These are phyloP conservation scores for Cyclopterus lumpus DNA, from an alignment of 2,797 vertebrate genomes.

Conservation along the genomic window DNA sequence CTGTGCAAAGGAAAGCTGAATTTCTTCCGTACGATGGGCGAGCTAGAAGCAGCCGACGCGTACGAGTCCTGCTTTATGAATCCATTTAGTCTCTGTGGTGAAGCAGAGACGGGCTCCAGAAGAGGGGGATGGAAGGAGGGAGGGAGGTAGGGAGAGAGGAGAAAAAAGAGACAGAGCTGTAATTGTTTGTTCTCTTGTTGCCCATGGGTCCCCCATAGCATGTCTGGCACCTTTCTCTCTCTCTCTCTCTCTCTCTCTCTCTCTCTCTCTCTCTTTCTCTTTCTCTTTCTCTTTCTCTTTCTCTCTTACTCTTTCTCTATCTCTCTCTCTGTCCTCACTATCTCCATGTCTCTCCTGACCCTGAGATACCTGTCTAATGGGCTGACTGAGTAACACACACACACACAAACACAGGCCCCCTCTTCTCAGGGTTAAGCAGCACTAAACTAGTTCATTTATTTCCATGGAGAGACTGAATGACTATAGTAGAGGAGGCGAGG, in stretches of 20 bases:
- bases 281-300: conserved; percentile 19
- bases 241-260: conserved; percentile 1
- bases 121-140: too few species aligned
- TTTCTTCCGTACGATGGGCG: too few species aligned
- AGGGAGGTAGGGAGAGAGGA: not conserved
- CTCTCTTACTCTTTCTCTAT: not conserved
- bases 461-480: conserved; percentile 65
- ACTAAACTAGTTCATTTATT: conserved; percentile 77
- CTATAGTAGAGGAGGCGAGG: conserved; percentile 36
- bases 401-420: conserved; percentile 44
- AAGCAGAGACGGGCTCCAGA: too few species aligned
- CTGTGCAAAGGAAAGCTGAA: too few species aligned
- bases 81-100: too few species aligned
- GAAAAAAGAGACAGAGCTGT: conserved; percentile 56
- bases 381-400: conserved; percentile 14
- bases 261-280: not conserved
- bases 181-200: conserved; percentile 74
- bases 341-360: conserved; percentile 38
- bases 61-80: too few species aligned
- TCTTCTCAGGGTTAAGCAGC: conserved; percentile 66
- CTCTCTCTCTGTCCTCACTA: conserved; percentile 1
- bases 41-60: too few species aligned
- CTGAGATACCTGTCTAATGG: conserved; percentile 50
- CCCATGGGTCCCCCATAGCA: conserved; percentile 60
- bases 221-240: conserved; percentile 65